Percentiles rank a stretch among this genome's conserved stretches.
Conservation (phyloP, 2,797 vertebrate genomes). For the Pseudotriccus pelzelni region DNA sequence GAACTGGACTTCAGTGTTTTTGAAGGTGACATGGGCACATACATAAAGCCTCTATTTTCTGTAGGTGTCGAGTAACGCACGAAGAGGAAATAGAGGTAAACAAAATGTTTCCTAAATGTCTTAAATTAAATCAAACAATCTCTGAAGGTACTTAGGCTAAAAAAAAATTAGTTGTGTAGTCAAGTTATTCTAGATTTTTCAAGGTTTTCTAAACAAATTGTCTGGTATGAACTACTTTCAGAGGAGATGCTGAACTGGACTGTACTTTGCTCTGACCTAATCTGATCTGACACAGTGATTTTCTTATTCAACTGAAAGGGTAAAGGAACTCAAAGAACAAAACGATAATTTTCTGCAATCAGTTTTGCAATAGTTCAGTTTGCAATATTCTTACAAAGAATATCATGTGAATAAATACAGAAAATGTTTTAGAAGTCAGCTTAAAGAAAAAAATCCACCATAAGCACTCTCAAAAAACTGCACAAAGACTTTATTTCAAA, state of each 20-base stretch:
- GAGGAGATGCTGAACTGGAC: background rate
- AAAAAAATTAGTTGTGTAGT: background rate
- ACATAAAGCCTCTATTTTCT: background rate
- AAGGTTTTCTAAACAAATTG: background rate
- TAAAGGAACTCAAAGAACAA: background rate
- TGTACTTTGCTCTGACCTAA: background rate
- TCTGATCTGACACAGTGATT: background rate
- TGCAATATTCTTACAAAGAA: background rate
- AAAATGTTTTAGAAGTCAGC: background rate
- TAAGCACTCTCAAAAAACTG: background rate
- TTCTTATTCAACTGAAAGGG: background rate
- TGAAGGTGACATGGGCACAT: background rate
- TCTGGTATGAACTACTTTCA: background rate
- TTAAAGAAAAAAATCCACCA: background rate
- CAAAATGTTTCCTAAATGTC: background rate
- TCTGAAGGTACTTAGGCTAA: background rate
- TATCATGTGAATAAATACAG: background rate
- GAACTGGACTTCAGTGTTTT: background rate
- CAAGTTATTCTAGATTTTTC: background rate
- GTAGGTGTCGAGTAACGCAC: accelerated
- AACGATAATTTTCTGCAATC: background rate
- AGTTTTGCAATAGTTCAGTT: background rate
- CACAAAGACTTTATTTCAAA: background rate
- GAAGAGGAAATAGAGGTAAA: background rate
- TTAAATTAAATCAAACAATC: background rate